Conservation (phyloP, 2,113 vertebrate genomes). For the Pomatorhinus ruficollis region DNA sequence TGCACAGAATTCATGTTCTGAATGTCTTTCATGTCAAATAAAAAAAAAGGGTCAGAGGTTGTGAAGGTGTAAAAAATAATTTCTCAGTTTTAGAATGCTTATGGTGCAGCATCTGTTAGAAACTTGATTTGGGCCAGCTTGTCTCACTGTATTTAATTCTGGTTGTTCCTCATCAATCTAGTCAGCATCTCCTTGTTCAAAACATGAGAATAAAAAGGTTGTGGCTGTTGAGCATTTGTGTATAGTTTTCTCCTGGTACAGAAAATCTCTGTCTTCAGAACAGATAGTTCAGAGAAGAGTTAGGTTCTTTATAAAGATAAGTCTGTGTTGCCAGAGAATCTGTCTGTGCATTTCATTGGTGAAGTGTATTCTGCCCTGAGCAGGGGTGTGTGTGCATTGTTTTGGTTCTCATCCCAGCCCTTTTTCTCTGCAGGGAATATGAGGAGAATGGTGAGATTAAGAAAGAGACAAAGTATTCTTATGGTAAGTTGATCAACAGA, state of each 20-base stretch:
- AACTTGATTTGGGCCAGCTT: not conserved
- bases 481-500: conserved; percentile 82
- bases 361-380: not conserved
- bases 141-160: not conserved
- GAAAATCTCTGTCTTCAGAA: not conserved
- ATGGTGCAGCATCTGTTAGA: not conserved
- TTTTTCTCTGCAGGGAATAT: conserved; percentile 80
- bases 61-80: not conserved
- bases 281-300: not conserved
- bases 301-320: not conserved
- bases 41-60: not conserved
- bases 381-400: not conserved
- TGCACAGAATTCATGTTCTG: not conserved
- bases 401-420: not conserved
- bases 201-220: not conserved
- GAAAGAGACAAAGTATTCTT: conserved; percentile 89
- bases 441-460: conserved; percentile 89
- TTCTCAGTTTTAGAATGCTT: not conserved
- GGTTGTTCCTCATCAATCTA: not conserved
- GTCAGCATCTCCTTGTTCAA: not conserved
- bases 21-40: not conserved
- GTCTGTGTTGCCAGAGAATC: not conserved
- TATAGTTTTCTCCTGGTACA: not conserved
- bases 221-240: not conserved
- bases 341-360: not conserved